Conservation (phyloP, 2,797 vertebrate species). For the Heliangelus exortis region DNA sequence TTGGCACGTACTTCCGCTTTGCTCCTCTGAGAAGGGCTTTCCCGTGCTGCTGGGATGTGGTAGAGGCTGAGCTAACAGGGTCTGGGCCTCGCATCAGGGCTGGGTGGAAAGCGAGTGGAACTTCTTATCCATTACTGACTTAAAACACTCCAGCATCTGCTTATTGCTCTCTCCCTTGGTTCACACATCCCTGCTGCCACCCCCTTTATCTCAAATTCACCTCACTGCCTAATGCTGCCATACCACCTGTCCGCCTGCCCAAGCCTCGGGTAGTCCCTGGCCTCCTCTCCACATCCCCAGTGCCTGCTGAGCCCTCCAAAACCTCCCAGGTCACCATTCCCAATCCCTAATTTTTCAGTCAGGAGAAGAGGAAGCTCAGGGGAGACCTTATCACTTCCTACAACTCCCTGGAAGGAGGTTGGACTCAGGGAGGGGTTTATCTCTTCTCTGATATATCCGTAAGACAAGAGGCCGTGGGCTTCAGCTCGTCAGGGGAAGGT, state of each 20-base stretch:
- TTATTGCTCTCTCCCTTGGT: too few species aligned
- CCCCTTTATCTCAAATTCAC: background rate
- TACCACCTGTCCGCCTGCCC: background rate
- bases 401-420: too few species aligned
- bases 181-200: too few species aligned
- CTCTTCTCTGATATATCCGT: too few species aligned
- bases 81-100: fast-evolving
- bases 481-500: too few species aligned
- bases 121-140: background rate
- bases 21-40: background rate
- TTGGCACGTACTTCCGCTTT: background rate
- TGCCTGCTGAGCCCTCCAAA: background rate
- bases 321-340: fast-evolving
- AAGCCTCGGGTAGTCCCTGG: background rate
- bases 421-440: too few species aligned
- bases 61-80: background rate
- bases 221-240: background rate
- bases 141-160: background rate
- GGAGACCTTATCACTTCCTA: too few species aligned
- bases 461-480: too few species aligned
- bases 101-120: background rate
- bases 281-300: fast-evolving
- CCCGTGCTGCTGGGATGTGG: background rate
- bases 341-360: background rate
- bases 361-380: too few species aligned